These are phyloP conservation scores for Himalopsyche phryganea DNA, from an alignment of 1,140 invertebrate species.

Conservation along the genomic window DNA sequence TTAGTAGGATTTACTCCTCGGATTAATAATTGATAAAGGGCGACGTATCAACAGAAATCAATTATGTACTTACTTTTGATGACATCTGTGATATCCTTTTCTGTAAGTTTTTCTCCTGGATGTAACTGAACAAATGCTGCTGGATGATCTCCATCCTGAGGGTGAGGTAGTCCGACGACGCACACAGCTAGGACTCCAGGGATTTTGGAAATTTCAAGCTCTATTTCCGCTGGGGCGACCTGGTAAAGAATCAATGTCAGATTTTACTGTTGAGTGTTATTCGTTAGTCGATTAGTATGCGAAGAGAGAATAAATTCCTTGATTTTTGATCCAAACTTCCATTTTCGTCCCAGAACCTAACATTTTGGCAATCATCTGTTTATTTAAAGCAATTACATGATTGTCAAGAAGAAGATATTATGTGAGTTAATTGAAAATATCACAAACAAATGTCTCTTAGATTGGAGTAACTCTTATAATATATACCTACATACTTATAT, in stretches of 20 bases:
- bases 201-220: constrained; percentile 26
- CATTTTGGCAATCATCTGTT: not conserved
- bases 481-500: not conserved
- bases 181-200: constrained; percentile 58
- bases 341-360: not conserved
- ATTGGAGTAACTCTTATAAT: not conserved
- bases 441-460: not conserved
- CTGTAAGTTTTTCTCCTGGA: constrained; percentile 37
- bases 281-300: not conserved
- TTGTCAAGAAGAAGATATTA: no score
- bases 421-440: not conserved
- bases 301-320: not conserved
- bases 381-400: not conserved
- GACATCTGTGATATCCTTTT: constrained; percentile 40
- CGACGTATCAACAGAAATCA: not conserved
- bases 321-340: not conserved
- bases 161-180: constrained; percentile 62
- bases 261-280: not conserved
- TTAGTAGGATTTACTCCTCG: not conserved
- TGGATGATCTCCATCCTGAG: constrained; percentile 56
- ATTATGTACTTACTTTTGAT: constrained; percentile 27
- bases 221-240: constrained; percentile 19
- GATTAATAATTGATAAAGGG: not conserved
- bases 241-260: not conserved
- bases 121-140: constrained; percentile 49